A percentile compares a stretch with the other conserved stretches of the same genome.
Conservation (phyloP, 2,888 invertebrate genomes). For the Leptopilina drosophilae region DNA sequence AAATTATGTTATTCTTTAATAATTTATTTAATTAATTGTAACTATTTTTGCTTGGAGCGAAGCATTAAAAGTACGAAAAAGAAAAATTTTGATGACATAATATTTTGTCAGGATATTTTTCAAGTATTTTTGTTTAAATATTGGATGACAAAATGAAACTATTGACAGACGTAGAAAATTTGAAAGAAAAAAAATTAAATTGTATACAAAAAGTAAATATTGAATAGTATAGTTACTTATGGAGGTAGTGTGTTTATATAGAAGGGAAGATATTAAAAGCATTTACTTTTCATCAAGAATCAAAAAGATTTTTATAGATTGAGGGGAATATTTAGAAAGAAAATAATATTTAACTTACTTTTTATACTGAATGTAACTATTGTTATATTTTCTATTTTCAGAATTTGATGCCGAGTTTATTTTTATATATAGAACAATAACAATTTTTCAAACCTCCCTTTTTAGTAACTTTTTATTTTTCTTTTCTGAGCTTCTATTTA, state of each 20-base stretch:
- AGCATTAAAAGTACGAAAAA: too few species aligned
- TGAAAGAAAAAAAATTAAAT: constrained; percentile 2
- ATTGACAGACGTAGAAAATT: neutral
- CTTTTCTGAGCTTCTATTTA: too few species aligned
- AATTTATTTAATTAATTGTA: neutral
- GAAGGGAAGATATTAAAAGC: constrained; percentile 20
- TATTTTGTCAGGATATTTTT: neutral
- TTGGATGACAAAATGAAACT: too few species aligned
- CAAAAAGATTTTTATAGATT: neutral
- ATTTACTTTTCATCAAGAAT: constrained; percentile 22
- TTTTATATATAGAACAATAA: too few species aligned
- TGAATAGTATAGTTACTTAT: neutral
- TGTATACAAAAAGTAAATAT: constrained; percentile 2
- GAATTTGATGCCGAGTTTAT: too few species aligned
- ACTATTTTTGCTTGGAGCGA: too few species aligned
- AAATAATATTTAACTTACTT: constrained; percentile 1
- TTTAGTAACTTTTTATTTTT: too few species aligned
- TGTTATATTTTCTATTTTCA: too few species aligned
- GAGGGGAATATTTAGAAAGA: neutral
- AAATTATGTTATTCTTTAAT: too few species aligned
- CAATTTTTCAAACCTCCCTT: too few species aligned
- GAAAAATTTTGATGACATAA: neutral
- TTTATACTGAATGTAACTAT: too few species aligned
- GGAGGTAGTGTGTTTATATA: neutral
- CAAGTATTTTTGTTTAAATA: neutral